Conservation (phyloP, 2,797 vertebrate genomes). For the Ctenochaetus hawaiiensis region DNA sequence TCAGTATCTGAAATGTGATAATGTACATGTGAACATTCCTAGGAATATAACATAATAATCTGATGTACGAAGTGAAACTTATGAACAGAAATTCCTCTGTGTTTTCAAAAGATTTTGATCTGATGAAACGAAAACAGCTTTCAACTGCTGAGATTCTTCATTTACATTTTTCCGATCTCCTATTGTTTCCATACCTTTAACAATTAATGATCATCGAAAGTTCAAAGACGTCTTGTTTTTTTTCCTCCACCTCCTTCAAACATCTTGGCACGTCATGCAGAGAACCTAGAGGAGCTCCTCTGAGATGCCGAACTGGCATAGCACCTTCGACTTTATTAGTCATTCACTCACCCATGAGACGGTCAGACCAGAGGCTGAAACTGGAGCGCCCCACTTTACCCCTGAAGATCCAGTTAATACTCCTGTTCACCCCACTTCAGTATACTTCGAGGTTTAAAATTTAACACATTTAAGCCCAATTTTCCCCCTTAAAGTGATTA, state of each 20-base stretch:
- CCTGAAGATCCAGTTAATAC: conserved; percentile 36
- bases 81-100: conserved; percentile 1
- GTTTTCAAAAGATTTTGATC: neutral
- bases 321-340: conserved; percentile 66
- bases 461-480: conserved; percentile 3
- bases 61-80: neutral
- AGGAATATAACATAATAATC: neutral
- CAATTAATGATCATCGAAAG: conserved; percentile 40
- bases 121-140: neutral
- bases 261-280: conserved; percentile 35
- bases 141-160: conserved; percentile 8
- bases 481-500: neutral
- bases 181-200: conserved; percentile 26
- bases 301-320: conserved; percentile 60
- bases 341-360: conserved; percentile 61
- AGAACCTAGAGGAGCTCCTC: conserved; percentile 46
- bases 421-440: conserved; percentile 16
- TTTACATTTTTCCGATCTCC: conserved; percentile 15
- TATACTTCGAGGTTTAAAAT: conserved; percentile 30
- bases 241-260: conserved; percentile 3
- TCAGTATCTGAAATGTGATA: neutral
- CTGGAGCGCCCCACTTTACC: conserved; percentile 38
- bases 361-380: conserved; percentile 41
- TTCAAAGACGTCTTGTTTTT: conserved; percentile 35
- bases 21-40: neutral